A percentile compares a stretch with the other conserved stretches of the same genome.
phyloP scores from a whole-genome alignment of 2,888 invertebrate genomes.

The Drosophila monieri region DNA sequence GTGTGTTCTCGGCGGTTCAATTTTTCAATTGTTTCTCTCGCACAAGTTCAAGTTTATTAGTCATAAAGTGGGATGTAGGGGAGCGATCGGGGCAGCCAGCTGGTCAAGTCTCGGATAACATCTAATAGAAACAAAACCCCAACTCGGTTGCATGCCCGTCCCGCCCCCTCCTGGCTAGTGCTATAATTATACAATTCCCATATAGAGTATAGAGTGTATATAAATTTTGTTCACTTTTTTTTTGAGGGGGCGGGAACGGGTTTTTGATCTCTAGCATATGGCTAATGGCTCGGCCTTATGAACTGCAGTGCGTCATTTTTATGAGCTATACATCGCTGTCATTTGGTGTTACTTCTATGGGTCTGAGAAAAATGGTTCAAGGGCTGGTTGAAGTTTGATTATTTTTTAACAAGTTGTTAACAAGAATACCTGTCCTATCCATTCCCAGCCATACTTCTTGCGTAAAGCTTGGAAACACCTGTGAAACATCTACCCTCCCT shows the following conservation, averaged over 20 bases:
- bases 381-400: conserved; percentile 1
- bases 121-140: conserved; percentile 61
- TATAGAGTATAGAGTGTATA: conserved; percentile 46
- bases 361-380: conserved; percentile 37
- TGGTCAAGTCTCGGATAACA: conserved; percentile 61
- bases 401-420: background rate
- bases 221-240: conserved; percentile 6
- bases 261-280: conserved; percentile 69
- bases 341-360: background rate
- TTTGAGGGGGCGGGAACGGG: conserved; percentile 43
- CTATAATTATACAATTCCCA: conserved; percentile 60
- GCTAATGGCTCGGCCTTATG: conserved; percentile 45
- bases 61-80: conserved; percentile 54
- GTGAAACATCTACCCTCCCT: background rate
- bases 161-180: conserved; percentile 17
- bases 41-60: conserved; percentile 77
- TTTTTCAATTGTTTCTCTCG: conserved; percentile 43
- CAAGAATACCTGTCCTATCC: background rate
- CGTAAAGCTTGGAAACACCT: no score
- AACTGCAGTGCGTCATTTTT: conserved; percentile 36
- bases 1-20: conserved; percentile 16
- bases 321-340: conserved; percentile 6
- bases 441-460: background rate
- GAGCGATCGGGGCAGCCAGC: conserved; percentile 33
- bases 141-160: conserved; percentile 29